phyloP scores from a whole-genome alignment of 2,797 vertebrate species.

The Syndactyla subalaris region DNA sequence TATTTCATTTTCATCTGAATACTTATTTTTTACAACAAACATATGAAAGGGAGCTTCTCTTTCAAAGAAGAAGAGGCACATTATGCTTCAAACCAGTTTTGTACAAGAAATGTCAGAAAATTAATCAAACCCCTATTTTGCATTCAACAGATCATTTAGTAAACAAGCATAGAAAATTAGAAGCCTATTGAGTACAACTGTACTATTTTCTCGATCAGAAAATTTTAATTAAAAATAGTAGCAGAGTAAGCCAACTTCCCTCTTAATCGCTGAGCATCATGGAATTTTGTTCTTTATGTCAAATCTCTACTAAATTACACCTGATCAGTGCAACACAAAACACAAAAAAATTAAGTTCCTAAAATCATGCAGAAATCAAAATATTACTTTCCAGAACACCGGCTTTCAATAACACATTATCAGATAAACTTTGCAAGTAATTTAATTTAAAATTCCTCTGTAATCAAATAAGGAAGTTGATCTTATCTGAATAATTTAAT shows the following conservation, averaged over 20 bases:
- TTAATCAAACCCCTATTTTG: slow-evolving; percentile 16
- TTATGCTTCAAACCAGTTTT: slow-evolving; percentile 16
- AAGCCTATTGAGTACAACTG: slow-evolving; percentile 32
- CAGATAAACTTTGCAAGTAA: not conserved
- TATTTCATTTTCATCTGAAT: slow-evolving; percentile 17
- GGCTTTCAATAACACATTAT: not conserved
- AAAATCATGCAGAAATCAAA: not conserved
- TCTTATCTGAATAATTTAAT: not conserved
- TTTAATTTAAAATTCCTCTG: not conserved
- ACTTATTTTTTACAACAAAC: not conserved
- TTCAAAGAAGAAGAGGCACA: not conserved
- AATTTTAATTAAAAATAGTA: slow-evolving; percentile 38
- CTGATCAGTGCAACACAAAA: not conserved
- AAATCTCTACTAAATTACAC: not conserved
- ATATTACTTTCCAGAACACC: not conserved
- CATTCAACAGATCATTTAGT: slow-evolving; percentile 35
- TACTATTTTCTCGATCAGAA: slow-evolving; percentile 31
- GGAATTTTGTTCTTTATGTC: not conserved
- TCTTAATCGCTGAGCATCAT: not conserved
- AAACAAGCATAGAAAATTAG: slow-evolving; percentile 55
- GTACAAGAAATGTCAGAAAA: not conserved
- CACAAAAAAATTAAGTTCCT: not conserved
- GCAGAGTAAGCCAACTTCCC: not conserved
- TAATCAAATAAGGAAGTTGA: not conserved
- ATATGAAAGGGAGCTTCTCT: not conserved